Percentiles rank a stretch among this genome's conserved stretches.
Evolutionary conservation across 1,140 invertebrate species (phyloP).

Genomic region (Cyclina sinensis): DNA sequence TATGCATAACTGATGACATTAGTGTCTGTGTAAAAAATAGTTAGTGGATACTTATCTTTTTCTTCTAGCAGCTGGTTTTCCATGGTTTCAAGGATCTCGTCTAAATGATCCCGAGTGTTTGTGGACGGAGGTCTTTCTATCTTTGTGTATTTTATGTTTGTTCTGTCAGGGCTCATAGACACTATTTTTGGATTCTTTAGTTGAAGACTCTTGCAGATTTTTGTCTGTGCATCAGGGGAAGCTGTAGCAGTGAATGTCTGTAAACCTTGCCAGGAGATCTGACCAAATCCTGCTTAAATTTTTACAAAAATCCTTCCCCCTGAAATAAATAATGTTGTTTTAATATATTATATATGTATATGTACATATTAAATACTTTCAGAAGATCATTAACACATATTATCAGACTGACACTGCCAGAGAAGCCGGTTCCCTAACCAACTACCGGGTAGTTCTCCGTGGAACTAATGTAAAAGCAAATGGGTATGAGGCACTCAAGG

Average conservation of each 20-base stretch:
- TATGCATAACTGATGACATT: conserved; percentile 61
- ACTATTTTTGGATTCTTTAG: conserved; percentile 30
- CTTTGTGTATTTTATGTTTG: conserved; percentile 53
- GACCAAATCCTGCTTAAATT: conserved; percentile 42
- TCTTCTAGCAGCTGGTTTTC: background rate
- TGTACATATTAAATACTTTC: background rate
- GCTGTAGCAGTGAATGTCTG: conserved; percentile 61
- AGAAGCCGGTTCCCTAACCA: conserved; percentile 37
- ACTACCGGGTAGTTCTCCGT: conserved; percentile 43
- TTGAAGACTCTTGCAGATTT: conserved; percentile 37
- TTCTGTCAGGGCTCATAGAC: conserved; percentile 58
- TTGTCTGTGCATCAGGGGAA: conserved; percentile 18
- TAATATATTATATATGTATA: background rate
- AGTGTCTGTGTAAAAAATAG: conserved; percentile 55
- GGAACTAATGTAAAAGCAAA: conserved; percentile 47
- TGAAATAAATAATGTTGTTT: conserved; percentile 49
- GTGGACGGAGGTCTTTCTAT: conserved; percentile 34
- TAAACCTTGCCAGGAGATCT: conserved; percentile 45
- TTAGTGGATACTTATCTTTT: conserved; percentile 54
- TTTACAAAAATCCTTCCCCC: conserved; percentile 61
- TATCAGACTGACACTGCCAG: background rate
- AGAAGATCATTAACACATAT: background rate
- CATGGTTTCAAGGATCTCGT: conserved; percentile 36
- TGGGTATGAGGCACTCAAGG: conserved; percentile 53
- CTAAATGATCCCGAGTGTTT: conserved; percentile 50